Evolutionary conservation across 2,888 invertebrate species (phyloP).

Genomic region (Pristionchus fissidentatus): DNA sequence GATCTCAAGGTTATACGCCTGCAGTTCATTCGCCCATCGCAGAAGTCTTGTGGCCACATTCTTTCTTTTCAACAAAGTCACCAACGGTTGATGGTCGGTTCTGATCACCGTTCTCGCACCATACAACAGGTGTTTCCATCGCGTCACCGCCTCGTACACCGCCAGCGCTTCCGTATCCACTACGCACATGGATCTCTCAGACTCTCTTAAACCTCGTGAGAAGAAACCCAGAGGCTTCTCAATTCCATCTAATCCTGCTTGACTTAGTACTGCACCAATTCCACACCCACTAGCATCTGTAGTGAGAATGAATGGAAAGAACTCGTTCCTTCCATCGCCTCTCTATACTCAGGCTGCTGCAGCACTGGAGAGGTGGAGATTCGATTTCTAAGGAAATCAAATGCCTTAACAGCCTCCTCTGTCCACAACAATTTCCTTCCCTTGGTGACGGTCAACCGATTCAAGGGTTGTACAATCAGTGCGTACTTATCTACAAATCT

Average conservation of each 20-base stretch:
- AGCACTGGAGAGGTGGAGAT: background rate
- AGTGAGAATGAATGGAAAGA: conserved; percentile 13
- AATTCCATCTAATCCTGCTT: background rate
- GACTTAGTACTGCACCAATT: conserved; percentile 9
- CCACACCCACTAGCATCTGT: background rate
- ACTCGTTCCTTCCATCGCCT: background rate
- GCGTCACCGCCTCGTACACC: conserved; percentile 45
- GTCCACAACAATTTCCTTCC: conserved; percentile 48
- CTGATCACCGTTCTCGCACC: conserved; percentile 40
- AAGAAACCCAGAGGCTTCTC: background rate
- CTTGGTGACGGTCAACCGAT: background rate
- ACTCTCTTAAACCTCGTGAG: background rate
- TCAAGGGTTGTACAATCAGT: background rate
- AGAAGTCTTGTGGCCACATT: conserved; percentile 5
- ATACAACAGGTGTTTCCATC: conserved; percentile 51
- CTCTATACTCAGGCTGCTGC: background rate
- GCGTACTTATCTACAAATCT: background rate
- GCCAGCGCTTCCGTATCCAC: conserved; percentile 23
- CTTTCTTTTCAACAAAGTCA: background rate
- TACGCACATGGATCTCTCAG: background rate
- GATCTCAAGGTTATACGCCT: conserved; percentile 22
- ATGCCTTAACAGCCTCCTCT: conserved; percentile 25
- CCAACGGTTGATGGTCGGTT: background rate
- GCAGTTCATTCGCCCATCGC: conserved; percentile 39
- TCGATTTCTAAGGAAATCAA: background rate